Evolutionary conservation across 1,140 invertebrate species (phyloP), one percentile per base, ranked within the genome.

Genomic region (Neotoxoptera formosana): DNA sequence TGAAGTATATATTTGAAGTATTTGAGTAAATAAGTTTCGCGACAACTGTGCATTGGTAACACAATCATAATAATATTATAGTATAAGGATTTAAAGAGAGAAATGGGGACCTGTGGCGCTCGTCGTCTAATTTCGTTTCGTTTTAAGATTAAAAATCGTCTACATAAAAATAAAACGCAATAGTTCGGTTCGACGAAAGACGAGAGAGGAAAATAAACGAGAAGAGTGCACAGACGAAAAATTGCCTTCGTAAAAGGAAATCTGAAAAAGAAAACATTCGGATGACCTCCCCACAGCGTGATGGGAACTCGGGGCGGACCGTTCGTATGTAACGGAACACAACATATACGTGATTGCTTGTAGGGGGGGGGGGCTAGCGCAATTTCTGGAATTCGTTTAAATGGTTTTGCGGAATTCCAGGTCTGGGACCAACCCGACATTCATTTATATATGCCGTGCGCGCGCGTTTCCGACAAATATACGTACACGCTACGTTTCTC

Each of bases 341-440:
- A 45, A 83, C 20, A 83, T 81, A 76, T 83, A 83, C 34, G 2
- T 11, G 6, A 25, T 11, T 47, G 41, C 41, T 41, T 41, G 41
- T 4, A 4, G 41, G 41, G 41, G 41, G 4, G 41, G 41, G 4
- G 41, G 41, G n/a, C n/a, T 41, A 47, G 51, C 25, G 14, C 45
- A n/a, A 92, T 92, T 92, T 21, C 8, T 23, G 91, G 91, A 92
- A 92, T 92, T 92, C 91, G 67, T 92, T 81, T 92, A 92, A 92
- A 83, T 30, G n/a, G 45, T 48, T 34, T 92, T 92, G 47, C 34
- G 91, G 91, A 92, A 92, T 92, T n/a, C n/a, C n/a, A 48, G 23
- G 76, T 83, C 47, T 51, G 45, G 41, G 23, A 3, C 23, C 83
- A 25, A 45, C 53, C 45, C 21, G 2, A 21, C 60, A 11, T 76